Percentiles rank a stretch among this genome's conserved stretches.
These are phyloP conservation scores for Reticulitermes speratus DNA, from an alignment of 1,140 invertebrate species.

Conservation along the genomic window DNA sequence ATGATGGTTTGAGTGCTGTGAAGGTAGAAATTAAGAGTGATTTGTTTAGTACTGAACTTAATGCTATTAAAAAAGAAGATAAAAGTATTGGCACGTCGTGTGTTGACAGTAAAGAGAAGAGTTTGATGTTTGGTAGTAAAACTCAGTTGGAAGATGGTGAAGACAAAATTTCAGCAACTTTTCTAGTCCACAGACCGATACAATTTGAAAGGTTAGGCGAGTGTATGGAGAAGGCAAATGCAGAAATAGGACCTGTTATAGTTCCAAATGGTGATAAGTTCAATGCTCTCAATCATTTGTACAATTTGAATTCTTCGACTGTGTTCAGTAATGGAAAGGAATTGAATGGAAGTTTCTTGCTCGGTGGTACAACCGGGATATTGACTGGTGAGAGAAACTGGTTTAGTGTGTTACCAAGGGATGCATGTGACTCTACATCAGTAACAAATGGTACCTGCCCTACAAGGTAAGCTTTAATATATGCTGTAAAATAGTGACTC, in stretches of 20 bases:
- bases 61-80: constrained; percentile 32
- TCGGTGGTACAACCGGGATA: constrained; percentile 32
- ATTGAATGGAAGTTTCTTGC: constrained; percentile 48
- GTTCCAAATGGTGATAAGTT: constrained; percentile 36
- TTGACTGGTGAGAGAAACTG: constrained; percentile 49
- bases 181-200: constrained; percentile 29
- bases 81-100: not conserved
- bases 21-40: constrained; percentile 35
- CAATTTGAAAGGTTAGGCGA: constrained; percentile 39
- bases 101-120: constrained; percentile 33
- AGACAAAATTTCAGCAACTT: constrained; percentile 21
- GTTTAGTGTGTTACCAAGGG: constrained; percentile 63
- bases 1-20: constrained; percentile 28
- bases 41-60: constrained; percentile 31
- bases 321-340: constrained; percentile 50
- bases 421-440: constrained; percentile 59
- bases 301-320: constrained; percentile 35
- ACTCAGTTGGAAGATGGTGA: constrained; percentile 17
- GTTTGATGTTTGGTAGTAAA: constrained; percentile 2
- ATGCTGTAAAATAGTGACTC: too few relatives aligned
- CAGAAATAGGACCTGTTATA: constrained; percentile 30
- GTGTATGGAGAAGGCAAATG: constrained; percentile 36
- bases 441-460: constrained; percentile 38
- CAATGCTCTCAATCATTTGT: constrained; percentile 37
- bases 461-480: constrained; percentile 29